Evolutionary conservation across 2,797 vertebrate species (phyloP).

Genomic region (Phrynocephalus vlangalii): DNA sequence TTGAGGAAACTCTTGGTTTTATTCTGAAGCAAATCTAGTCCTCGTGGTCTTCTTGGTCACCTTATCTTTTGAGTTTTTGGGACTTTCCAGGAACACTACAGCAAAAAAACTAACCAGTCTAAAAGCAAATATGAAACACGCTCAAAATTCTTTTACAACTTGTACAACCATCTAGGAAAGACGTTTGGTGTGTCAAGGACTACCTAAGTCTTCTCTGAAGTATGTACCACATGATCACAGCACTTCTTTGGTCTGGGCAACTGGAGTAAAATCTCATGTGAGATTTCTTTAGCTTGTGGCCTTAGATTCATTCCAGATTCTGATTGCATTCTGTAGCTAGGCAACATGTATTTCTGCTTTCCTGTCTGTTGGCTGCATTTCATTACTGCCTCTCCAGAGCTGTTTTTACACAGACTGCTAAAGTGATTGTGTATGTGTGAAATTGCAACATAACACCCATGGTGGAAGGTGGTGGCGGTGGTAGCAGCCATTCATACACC

Average conservation of each 20-base stretch:
- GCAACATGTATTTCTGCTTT: constrained; percentile 1
- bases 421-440: constrained; percentile 14
- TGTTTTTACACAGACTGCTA: constrained; percentile 1
- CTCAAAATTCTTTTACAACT: background rate
- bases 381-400: background rate
- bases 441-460: background rate
- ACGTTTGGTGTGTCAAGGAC: background rate
- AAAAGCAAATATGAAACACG: background rate
- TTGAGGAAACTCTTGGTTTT: background rate
- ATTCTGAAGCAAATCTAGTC: constrained; percentile 19
- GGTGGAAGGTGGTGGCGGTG: too few relatives aligned
- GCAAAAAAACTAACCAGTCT: background rate
- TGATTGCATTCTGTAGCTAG: constrained; percentile 6
- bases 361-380: constrained; percentile 5
- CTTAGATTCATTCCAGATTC: background rate
- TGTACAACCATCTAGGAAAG: background rate
- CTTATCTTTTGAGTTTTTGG: constrained; percentile 13
- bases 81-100: background rate
- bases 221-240: background rate
- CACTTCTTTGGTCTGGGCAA: background rate
- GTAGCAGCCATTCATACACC: background rate
- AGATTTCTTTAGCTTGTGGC: background rate
- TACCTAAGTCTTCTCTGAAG: background rate
- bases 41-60: constrained; percentile 19
- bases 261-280: background rate